Base-by-base conservation (phyloP, 2,113 vertebrate species). In the Piaya cayana region DNA sequence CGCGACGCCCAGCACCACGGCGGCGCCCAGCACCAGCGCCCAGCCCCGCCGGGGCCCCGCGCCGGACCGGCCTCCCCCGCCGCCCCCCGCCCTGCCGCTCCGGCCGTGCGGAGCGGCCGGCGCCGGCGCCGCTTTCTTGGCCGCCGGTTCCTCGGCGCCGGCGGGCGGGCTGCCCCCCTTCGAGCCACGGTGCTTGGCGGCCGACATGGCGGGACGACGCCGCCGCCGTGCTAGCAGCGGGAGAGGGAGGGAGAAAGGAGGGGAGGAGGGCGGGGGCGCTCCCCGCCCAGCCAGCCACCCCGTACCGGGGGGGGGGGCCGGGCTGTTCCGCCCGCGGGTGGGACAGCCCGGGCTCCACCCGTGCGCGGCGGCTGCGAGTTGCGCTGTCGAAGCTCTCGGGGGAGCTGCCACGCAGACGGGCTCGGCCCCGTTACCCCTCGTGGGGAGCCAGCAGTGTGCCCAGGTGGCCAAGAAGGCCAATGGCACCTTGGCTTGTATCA, bases 121-220 rank as follows among this genome's bases (percentile, higher is more conserved):
- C n/a, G n/a, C n/a, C n/a, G n/a, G n/a, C n/a, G 96, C 52, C 43
- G 92, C 89, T 88, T 96, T 98, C 96, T 95, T 97, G 10, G 97
- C 97, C 96, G 97, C 95, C 95, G 93, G 97, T 97, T 90, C 94
- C 47, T 92, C 91, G 71, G 65, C 85, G 78, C 88, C 93, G 77
- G 96, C 95, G 95, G 93, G 95, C 92, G 75, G 96, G 95, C 91
- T 89, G 49, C 75, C 81, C 50, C 91, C 92, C 76, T 90, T 93
- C 39, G 82, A 12, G 76, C 92, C 76, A 63, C 92, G 81, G 81
- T 69, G 84, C 37, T 69, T 86, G 49, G 67, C 88, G 77, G 85
- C 70, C 34, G 84, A 80, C 81, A 88, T 85, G 77, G 77, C 89
- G 70, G 82, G 79, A 81, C 58, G 79, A 60, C 88, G 74, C 75